phyloP scores from a whole-genome alignment of 2,797 vertebrate genomes.

The Coranthus polyacanthus region DNA sequence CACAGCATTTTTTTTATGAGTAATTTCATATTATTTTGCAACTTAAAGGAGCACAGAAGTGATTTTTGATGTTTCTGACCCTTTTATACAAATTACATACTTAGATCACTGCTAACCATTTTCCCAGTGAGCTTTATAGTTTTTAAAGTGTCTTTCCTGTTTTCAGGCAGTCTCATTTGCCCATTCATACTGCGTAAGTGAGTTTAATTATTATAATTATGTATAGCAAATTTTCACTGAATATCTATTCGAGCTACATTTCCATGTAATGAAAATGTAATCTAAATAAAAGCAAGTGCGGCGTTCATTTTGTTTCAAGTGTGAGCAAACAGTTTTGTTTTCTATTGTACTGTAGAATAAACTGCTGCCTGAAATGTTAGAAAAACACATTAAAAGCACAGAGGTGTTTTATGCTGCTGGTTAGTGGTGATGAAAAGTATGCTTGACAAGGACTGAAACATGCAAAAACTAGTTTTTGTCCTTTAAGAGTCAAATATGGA shows the following conservation, averaged over 20 bases:
- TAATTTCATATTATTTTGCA: conserved; percentile 39
- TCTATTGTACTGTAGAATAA: conserved; percentile 1
- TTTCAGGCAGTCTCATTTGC: conserved; percentile 8
- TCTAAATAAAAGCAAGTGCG: neutral
- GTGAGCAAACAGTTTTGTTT: conserved; percentile 1
- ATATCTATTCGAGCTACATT: neutral
- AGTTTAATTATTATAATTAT: neutral
- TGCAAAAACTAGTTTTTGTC: conserved; percentile 34
- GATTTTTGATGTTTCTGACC: conserved; percentile 50
- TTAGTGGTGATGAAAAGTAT: conserved; percentile 2
- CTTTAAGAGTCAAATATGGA: conserved; percentile 50
- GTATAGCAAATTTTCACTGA: neutral
- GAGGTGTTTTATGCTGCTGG: conserved; percentile 4
- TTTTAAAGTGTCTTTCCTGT: neutral
- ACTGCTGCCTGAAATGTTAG: neutral
- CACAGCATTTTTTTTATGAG: conserved; percentile 35
- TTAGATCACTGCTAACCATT: neutral
- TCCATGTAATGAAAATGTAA: neutral
- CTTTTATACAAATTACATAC: conserved; percentile 50
- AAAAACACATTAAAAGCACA: neutral
- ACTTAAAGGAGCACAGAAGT: conserved; percentile 36
- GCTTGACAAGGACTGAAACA: conserved; percentile 49
- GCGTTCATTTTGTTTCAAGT: neutral
- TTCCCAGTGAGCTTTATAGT: neutral
- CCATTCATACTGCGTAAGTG: neutral